Conservation (phyloP, 2,888 invertebrate genomes). For the Micoletzkya japonica region DNA sequence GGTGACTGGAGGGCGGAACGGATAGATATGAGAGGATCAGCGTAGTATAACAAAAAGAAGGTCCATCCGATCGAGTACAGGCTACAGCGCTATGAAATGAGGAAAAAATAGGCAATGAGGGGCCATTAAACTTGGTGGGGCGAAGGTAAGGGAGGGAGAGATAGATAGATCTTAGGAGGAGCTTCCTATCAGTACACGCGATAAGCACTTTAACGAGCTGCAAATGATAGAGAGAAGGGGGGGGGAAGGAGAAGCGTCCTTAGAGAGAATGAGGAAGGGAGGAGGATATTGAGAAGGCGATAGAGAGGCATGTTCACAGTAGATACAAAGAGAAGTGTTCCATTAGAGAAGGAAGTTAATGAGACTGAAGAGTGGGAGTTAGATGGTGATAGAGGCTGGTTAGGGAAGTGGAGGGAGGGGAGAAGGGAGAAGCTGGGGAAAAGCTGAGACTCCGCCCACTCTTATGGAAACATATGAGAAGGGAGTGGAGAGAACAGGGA, state of each 20-base stretch:
- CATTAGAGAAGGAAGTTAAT: neutral
- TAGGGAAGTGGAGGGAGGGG: neutral
- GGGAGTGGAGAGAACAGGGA: neutral
- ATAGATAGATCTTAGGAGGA: too few relatives aligned
- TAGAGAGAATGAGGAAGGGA: neutral
- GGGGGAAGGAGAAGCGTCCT: neutral
- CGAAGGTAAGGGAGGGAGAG: conserved; percentile 1
- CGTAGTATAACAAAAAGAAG: too few relatives aligned
- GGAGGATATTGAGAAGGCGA: neutral
- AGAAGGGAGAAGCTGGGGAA: neutral
- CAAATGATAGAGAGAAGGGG: neutral
- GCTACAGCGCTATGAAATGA: too few relatives aligned
- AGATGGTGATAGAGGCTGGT: neutral
- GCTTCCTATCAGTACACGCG: neutral
- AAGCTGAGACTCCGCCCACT: too few relatives aligned
- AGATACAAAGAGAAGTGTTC: neutral
- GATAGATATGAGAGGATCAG: too few relatives aligned
- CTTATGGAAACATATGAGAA: neutral
- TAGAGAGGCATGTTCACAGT: neutral
- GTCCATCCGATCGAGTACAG: too few relatives aligned
- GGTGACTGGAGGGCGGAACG: too few relatives aligned
- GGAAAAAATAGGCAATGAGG: conserved; percentile 6
- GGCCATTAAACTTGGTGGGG: neutral
- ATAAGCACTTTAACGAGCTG: too few relatives aligned
- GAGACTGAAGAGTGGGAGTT: neutral